Evolutionary conservation across 2,113 vertebrate genomes (phyloP).

Genomic region (Collichthys lucidus): DNA sequence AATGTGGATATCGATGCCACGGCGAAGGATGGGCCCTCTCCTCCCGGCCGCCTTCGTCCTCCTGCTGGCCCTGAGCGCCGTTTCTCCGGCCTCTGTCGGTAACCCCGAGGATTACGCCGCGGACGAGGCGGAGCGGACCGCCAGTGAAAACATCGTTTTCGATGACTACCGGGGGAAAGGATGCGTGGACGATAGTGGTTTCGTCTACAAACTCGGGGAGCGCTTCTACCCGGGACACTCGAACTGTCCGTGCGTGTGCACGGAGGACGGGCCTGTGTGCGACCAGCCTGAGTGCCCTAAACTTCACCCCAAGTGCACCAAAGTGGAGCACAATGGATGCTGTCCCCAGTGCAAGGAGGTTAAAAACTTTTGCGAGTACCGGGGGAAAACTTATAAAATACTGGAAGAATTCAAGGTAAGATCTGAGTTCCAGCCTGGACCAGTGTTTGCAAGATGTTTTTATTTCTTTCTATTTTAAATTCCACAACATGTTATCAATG

Average conservation of each 20-base stretch:
- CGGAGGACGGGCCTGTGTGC: conserved; percentile 98
- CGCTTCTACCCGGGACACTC: conserved; percentile 99
- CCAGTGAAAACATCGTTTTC: conserved; percentile 94
- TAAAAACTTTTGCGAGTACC: conserved; percentile 99
- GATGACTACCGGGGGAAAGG: conserved; percentile 99
- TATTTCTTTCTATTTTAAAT: no score
- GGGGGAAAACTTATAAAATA: conserved; percentile 97
- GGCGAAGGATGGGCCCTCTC: conserved; percentile 94
- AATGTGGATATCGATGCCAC: conserved; percentile 81
- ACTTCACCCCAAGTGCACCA: conserved; percentile 99
- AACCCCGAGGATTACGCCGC: conserved; percentile 92
- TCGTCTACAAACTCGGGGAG: conserved; percentile 98
- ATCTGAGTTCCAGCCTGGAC: not conserved
- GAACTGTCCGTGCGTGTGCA: conserved; percentile 98
- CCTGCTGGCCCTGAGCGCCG: conserved; percentile 88
- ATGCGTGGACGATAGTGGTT: conserved; percentile 99
- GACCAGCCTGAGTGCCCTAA: conserved; percentile 98
- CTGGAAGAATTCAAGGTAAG: conserved; percentile 99
- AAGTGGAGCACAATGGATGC: conserved; percentile 99
- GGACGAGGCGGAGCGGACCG: conserved; percentile 93
- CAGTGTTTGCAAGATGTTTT: not conserved
- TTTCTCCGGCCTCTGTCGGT: conserved; percentile 88
- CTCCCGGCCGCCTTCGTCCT: conserved; percentile 89
- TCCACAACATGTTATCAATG: not conserved
- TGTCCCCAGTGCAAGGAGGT: conserved; percentile 99